Conservation (phyloP, 2,888 invertebrate genomes). For the Dioctria linearis region DNA sequence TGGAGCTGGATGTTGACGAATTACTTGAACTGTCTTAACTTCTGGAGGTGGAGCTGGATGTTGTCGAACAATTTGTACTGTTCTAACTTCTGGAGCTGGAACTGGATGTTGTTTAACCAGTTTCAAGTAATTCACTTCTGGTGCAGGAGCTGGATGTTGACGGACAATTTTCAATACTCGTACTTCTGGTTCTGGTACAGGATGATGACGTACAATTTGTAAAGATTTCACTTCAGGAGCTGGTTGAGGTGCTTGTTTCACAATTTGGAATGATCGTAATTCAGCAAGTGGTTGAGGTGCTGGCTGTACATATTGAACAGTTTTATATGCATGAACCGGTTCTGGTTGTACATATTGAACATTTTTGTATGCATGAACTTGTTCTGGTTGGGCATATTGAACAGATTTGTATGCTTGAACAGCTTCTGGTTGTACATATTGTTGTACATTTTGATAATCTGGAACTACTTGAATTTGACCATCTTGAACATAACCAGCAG, state of each 20-base stretch:
- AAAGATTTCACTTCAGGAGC: slow-evolving; percentile 19
- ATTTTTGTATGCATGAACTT: too few relatives aligned
- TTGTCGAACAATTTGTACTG: slow-evolving; percentile 18
- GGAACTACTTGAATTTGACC: too few relatives aligned
- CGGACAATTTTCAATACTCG: slow-evolving; percentile 3
- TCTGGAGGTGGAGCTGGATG: slow-evolving; percentile 14
- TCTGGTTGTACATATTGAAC: too few relatives aligned
- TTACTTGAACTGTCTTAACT: slow-evolving; percentile 10
- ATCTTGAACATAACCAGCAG: neutral
- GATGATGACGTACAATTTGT: slow-evolving; percentile 15
- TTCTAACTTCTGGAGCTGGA: slow-evolving; percentile 32
- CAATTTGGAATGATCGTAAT: slow-evolving; percentile 2
- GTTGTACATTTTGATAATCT: too few relatives aligned
- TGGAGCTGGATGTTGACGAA: slow-evolving; percentile 24
- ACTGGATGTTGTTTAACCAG: slow-evolving; percentile 1
- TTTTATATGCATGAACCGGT: neutral
- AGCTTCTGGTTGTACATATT: too few relatives aligned
- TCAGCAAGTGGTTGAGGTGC: neutral
- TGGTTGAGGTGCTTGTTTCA: slow-evolving; percentile 2
- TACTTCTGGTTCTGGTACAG: slow-evolving; percentile 18
- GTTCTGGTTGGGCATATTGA: too few relatives aligned
- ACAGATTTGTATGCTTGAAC: too few relatives aligned
- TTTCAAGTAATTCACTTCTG: slow-evolving; percentile 9
- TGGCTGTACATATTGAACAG: slow-evolving; percentile 1
- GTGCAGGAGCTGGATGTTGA: slow-evolving; percentile 15